Base-by-base conservation (phyloP, 1,140 invertebrate species). In the Habropoda laboriosa region DNA sequence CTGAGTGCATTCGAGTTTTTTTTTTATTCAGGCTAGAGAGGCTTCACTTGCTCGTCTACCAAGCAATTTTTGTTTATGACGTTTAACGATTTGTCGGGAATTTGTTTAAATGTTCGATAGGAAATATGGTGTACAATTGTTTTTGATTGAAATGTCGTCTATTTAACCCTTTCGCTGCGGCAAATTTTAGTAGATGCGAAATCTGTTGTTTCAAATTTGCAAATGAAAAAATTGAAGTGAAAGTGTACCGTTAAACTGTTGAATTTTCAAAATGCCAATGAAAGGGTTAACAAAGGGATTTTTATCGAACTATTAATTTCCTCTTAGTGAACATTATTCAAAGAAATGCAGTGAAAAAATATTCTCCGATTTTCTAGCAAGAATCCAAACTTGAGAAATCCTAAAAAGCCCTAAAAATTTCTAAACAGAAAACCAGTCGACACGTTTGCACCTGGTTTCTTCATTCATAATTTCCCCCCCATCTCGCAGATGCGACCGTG, bases 261-360 rank as follows among this genome's bases (percentile, higher is more conserved):
- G n/a, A n/a, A n/a, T n/a, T n/a, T n/a, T n/a, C n/a, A n/a, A n/a
- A n/a, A n/a, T n/a, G n/a, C n/a, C n/a, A n/a, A n/a, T n/a, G n/a
- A n/a, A n/a, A n/a, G n/a, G n/a, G n/a, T n/a, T n/a, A n/a, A n/a
- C n/a, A n/a, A 16, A 5, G 10, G 24, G 13, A 55, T 27, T 55
- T 13, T 27, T n/a, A n/a, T 12, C 27, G 30, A 30, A 55, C 5
- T n/a, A n/a, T n/a, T 13, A 32, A 5, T n/a, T 63, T 53, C 21
- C 57, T 4, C 18, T 53, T 2, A 24, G 60, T 55, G 64, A 75
- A 75, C 42, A 70, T 70, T 60, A 70, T 27, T 42, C 4, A 12
- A 42, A n/a, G 38, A 55, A 61, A 30, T 49, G 0, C 13, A 35
- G 24, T 32, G 10, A 3, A 18, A 30, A 30, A 45, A 70, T 72